Evolutionary conservation across 2,888 invertebrate species (phyloP).

Genomic region (Parelbella ahira): DNA sequence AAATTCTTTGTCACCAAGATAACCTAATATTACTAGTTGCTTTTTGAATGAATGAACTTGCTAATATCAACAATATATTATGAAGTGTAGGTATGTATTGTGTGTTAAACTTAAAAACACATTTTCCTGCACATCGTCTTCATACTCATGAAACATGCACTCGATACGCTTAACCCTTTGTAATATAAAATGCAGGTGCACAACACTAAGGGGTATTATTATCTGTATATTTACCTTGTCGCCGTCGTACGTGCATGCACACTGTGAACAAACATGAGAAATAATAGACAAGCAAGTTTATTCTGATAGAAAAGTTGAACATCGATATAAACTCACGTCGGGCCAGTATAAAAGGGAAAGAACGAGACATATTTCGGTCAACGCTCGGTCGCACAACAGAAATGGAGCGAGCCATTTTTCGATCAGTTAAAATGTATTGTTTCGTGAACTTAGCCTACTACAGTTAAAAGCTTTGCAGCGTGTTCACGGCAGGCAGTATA

Average conservation of each 20-base stretch:
- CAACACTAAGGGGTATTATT: background rate
- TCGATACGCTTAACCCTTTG: too few species aligned
- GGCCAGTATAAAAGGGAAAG: slow-evolving; percentile 1
- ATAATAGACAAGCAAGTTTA: slow-evolving; percentile 19
- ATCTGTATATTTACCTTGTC: slow-evolving; percentile 7
- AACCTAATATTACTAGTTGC: too few species aligned
- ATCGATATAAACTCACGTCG: slow-evolving; percentile 2
- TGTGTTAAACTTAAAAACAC: too few species aligned
- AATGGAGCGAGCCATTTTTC: slow-evolving; percentile 15
- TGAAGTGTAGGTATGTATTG: too few species aligned
- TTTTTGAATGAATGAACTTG: too few species aligned
- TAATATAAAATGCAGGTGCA: slow-evolving; percentile 8
- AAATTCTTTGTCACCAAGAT: too few species aligned
- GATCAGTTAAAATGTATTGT: slow-evolving; percentile 13
- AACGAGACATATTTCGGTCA: slow-evolving; percentile 13
- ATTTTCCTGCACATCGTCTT: too few species aligned
- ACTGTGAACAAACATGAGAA: slow-evolving; percentile 2
- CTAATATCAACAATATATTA: too few species aligned
- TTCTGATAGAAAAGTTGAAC: slow-evolving; percentile 21
- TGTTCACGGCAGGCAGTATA: slow-evolving; percentile 3
- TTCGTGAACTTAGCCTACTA: slow-evolving; percentile 1
- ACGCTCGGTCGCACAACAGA: slow-evolving; percentile 2
- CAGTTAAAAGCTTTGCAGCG: slow-evolving; percentile 4
- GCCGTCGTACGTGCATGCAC: background rate
- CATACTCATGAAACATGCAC: too few species aligned